Evolutionary conservation across 2,113 vertebrate species (phyloP), one percentile per base, ranked within the genome.

Genomic region (Polypterus senegalus): DNA sequence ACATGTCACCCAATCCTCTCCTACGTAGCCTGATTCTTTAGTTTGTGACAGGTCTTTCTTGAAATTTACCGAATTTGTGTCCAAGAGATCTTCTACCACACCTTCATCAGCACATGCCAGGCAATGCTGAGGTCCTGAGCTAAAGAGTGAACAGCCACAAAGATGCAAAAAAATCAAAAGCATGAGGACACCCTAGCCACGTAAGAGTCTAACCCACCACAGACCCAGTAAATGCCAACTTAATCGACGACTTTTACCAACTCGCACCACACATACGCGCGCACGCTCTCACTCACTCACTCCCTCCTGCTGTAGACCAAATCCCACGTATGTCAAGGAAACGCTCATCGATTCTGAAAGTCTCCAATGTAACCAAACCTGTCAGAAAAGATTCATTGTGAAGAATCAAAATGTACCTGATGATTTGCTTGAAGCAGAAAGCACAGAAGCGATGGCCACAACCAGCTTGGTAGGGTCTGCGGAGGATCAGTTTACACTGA

Each of bases 391-490:
- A 27, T 27, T 27, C 27, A 27, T 27, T 2, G 27, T 27, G 1
- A 27, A 27, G 27, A 27, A 27, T 2, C 27, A 27, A 10, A 8
- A 10, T 4, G 66, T 76, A 97, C 93, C 93, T 94, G 76, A 93
- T 89, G 58, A 95, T 87, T 74, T 78, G 81, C 65, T 76, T 85
- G 64, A 93, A 83, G 62, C 93, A 97, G 65, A 76, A 84, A 3
- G 87, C 86, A 64, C 94, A 97, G 82, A 92, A 97, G 58, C 94
- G 90, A 58, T 97, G 94, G 3, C 94, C 94, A 0, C 94, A 97
- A 80, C 92, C 91, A 0, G 92, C 93, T 76, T 97, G 94, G 66
- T 92, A 88, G 0, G 94, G 94, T 63, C 88, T 81, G 71, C 93
- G 83, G 60, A 97, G 62, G 10, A 97, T 87, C 66, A 89, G 89